phyloP scores from a whole-genome alignment of 1,140 invertebrate species.

The Nasonia vitripennis region DNA sequence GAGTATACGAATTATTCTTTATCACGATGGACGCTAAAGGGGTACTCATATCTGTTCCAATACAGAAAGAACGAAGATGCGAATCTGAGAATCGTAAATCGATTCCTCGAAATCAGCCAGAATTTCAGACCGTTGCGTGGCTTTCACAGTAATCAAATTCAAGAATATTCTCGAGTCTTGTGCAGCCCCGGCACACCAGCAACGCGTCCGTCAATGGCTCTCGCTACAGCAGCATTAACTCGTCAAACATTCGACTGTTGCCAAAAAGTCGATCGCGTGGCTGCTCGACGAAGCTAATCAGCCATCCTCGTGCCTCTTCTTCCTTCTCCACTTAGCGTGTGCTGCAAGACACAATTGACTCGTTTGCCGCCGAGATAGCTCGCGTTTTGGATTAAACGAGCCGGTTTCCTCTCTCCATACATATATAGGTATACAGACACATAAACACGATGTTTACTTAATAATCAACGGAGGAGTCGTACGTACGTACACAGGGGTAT shows the following conservation, averaged over 20 bases:
- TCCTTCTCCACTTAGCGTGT: not conserved
- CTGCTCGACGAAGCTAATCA: not conserved
- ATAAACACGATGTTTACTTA: not conserved
- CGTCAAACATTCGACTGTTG: not conserved
- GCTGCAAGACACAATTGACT: constrained; percentile 15
- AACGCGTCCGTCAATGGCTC: too few relatives aligned
- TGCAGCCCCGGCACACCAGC: too few relatives aligned
- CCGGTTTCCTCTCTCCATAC: not conserved
- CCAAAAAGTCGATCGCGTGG: constrained; percentile 2
- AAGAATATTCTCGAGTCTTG: too few relatives aligned
- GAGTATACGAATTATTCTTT: too few relatives aligned
- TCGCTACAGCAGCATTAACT: not conserved
- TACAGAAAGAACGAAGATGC: too few relatives aligned
- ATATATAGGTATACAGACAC: too few relatives aligned
- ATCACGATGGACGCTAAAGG: too few relatives aligned
- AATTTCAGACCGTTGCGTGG: too few relatives aligned
- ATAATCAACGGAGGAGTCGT: not conserved
- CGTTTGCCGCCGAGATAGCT: constrained; percentile 4
- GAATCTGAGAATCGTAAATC: too few relatives aligned
- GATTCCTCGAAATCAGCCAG: too few relatives aligned
- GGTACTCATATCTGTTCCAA: too few relatives aligned
- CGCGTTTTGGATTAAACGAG: constrained; percentile 14
- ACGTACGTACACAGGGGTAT: not conserved
- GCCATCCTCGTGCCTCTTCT: constrained; percentile 20
- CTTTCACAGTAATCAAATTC: too few relatives aligned